Conservation (phyloP, 37 sponge, comb jelly and placozoan species). For the Chondrilla cf. caribensis region DNA sequence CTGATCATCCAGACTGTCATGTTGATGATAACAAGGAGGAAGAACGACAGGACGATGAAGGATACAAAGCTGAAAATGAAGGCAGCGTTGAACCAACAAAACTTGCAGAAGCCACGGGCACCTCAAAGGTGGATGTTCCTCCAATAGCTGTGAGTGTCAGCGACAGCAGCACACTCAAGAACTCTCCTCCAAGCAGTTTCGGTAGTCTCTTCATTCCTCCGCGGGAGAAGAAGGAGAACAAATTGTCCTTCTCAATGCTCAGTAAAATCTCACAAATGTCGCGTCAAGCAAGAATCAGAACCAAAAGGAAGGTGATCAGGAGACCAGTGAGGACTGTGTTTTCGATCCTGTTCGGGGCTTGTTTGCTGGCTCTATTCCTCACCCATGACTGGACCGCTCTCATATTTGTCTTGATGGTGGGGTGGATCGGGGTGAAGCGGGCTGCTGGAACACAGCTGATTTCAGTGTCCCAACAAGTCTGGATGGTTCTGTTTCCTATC, state of each 20-base stretch:
- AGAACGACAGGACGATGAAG: not conserved
- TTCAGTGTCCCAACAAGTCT: not conserved
- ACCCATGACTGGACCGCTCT: not conserved
- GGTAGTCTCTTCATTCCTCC: not conserved
- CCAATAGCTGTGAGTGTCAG: not conserved
- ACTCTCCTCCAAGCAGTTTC: not conserved
- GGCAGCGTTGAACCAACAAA: no score
- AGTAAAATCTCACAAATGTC: no score
- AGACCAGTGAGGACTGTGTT: not conserved
- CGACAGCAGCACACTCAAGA: not conserved
- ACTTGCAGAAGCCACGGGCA: not conserved
- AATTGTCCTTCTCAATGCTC: no score
- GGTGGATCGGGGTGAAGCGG: not conserved
- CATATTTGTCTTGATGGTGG: conserved; percentile 20
- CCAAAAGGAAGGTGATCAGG: not conserved
- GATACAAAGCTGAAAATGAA: not conserved
- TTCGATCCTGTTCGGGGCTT: not conserved
- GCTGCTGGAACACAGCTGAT: not conserved
- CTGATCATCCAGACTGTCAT: no score
- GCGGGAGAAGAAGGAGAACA: not conserved
- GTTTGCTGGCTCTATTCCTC: not conserved
- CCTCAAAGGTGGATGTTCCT: not conserved
- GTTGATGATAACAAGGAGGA: not conserved
- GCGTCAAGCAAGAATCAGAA: not conserved
- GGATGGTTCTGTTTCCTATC: not conserved